phyloP scores from a whole-genome alignment of 2,113 vertebrate species.

The Melospiza georgiana region DNA sequence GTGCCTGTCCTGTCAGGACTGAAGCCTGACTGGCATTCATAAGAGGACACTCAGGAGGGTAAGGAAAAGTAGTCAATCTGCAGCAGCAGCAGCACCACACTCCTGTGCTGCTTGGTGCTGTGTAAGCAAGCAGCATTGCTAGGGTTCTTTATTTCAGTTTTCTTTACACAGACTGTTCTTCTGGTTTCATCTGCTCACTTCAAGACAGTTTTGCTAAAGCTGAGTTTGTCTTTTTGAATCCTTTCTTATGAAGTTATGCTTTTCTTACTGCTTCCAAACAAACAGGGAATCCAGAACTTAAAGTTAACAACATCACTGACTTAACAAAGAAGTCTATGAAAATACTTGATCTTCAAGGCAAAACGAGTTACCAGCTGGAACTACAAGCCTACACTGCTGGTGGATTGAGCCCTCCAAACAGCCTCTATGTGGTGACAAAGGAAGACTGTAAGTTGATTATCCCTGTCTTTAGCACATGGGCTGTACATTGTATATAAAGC shows the following conservation, averaged over 20 bases:
- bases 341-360: slow-evolving; percentile 78
- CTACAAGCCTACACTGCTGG: slow-evolving; percentile 75
- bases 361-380: slow-evolving; percentile 78
- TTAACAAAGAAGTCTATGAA: slow-evolving; percentile 72
- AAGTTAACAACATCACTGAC: slow-evolving; percentile 79
- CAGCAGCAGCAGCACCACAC: background rate
- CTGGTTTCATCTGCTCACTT: background rate
- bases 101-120: background rate
- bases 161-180: background rate
- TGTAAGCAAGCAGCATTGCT: background rate
- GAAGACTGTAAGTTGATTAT: slow-evolving; percentile 76
- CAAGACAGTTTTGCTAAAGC: background rate
- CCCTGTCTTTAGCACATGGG: background rate
- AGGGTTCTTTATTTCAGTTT: background rate
- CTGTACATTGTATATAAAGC: background rate
- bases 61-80: background rate
- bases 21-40: background rate
- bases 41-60: background rate
- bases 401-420: slow-evolving; percentile 73
- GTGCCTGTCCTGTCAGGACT: background rate
- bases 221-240: background rate
- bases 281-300: slow-evolving; percentile 72
- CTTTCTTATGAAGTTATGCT: background rate
- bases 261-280: background rate
- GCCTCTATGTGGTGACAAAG: slow-evolving; percentile 77